Percentiles rank a stretch among this genome's conserved stretches.
Conservation (phyloP, 2,888 invertebrate genomes). For the Drosophila trichaetosa region DNA sequence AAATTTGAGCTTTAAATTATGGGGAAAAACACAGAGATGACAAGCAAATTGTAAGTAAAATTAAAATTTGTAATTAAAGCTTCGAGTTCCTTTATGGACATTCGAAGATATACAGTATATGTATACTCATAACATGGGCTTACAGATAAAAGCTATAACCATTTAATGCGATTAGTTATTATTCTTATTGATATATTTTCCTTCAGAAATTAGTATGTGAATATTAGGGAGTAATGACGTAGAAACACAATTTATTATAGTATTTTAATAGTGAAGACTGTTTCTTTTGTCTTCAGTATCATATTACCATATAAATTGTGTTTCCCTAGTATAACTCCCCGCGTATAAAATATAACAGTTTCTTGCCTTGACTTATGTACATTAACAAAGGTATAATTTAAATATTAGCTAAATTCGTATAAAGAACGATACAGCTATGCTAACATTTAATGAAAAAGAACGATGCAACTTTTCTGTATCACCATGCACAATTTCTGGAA, state of each 20-base stretch:
- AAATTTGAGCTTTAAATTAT: not conserved
- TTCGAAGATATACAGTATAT: not conserved
- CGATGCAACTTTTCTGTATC: not conserved
- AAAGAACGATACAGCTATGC: not conserved
- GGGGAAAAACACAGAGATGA: not conserved
- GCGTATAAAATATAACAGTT: not conserved
- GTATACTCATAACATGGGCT: not conserved
- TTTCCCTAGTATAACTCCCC: not conserved
- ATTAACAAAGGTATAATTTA: too few species aligned
- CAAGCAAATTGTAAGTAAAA: not conserved
- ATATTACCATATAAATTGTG: not conserved
- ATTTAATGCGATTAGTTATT: not conserved
- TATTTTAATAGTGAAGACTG: not conserved
- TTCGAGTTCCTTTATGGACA: not conserved
- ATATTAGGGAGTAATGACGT: not conserved
- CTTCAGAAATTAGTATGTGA: not conserved
- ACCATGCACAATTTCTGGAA: not conserved
- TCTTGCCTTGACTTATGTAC: not conserved
- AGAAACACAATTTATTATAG: not conserved
- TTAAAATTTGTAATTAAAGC: not conserved
- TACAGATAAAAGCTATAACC: not conserved
- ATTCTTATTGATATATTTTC: not conserved
- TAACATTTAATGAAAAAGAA: not conserved
- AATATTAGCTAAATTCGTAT: not conserved
- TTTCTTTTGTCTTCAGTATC: not conserved